Base-by-base conservation (phyloP, 2,888 invertebrate species). In the Eilema sororculum region DNA sequence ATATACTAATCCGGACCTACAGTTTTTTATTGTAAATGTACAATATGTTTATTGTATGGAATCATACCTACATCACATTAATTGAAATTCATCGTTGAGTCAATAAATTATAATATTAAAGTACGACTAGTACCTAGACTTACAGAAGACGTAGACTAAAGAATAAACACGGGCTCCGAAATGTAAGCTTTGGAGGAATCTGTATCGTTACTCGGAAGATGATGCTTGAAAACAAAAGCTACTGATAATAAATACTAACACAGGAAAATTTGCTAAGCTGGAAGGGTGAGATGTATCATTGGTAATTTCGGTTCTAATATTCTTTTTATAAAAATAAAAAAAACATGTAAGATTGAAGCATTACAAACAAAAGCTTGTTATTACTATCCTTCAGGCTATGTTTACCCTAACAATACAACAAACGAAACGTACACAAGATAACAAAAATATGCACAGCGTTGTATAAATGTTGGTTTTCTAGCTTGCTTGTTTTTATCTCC, bases 381-480 rank as follows among this genome's bases (percentile, higher is more conserved):
- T 24, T 57, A 8, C 4, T 41, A 24, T 30, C 41, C 68, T 67
- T 65, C 71, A 59, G 52, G 52, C 62, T 60, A 25, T 66, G 41
- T 76, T 73, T 76, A 75, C 37, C 57, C 57, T 65, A 63, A 62
- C 30, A 70, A 66, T 37, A 60, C 58, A 65, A 61, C 46, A 37
- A 37, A 52, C 37, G 65, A 69, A 69, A 41, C 25, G 24, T 59
- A 68, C 63, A 74, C 24, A 3, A 58, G 69, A 30, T 28, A 30
- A 71, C 69, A 69, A 75, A 68, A 56, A 63, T 41, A 57, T 66
- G 64, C 69, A 73, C 65, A 68, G 67, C 72, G 71, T 73, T 74
- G 65, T 72, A 74, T 68, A 77, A 75, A 79, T 79, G 74, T 81
- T 81, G 75, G 77, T 65, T 77, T 74, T 79, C 77, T 77, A 69